Evolutionary conservation across 2,797 vertebrate genomes (phyloP), one percentile per base, ranked within the genome.

Genomic region (Fringilla coelebs): DNA sequence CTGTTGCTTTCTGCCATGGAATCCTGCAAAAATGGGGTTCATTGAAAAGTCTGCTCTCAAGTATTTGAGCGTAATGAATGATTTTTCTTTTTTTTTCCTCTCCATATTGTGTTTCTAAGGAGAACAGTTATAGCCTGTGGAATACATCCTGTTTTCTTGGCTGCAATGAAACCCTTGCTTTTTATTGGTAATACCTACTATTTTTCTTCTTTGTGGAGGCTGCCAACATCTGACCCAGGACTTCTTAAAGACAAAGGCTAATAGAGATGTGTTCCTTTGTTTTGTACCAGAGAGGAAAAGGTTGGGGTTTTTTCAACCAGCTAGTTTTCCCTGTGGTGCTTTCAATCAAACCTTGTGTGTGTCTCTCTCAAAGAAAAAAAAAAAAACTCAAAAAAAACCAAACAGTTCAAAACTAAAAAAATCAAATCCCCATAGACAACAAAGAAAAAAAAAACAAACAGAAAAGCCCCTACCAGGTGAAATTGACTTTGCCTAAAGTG

Each of bases 131-230:
- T 1, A 79, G 74, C 34, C 76, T 85, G 63, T 85, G 52, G 77
- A 96, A 94, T 75, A 46, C 90, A 92, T 96, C 90, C 92, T 73
- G 77, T 94, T 94, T 88, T 77, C 71, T 63, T 8, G 63, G 55
- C 60, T 91, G 46, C 80, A 76, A 2, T 79, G 74, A 93, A 91
- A 84, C 17, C 29, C 40, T 88, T 94, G 76, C 63, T 76, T 88
- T 78, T 86, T 66, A 71, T 89, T 89, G 2, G 3, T 72, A 78
- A 66, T 81, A 58, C 58, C 20, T 89, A 61, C 76, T 63, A 41
- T 63, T 91, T 80, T 88, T 78, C 68, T 94, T 93, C 75, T 91
- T 91, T 91, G 76, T 89, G 76, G 84, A 86, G 70, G 62, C 70
- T 78, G 70, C 51, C 36, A 11, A 3, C 51, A 67, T 95, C 78